A percentile compares a stretch with the other conserved stretches of the same genome.
Evolutionary conservation across 2,113 vertebrate species (phyloP).

Genomic region (Paralichthys olivaceus): DNA sequence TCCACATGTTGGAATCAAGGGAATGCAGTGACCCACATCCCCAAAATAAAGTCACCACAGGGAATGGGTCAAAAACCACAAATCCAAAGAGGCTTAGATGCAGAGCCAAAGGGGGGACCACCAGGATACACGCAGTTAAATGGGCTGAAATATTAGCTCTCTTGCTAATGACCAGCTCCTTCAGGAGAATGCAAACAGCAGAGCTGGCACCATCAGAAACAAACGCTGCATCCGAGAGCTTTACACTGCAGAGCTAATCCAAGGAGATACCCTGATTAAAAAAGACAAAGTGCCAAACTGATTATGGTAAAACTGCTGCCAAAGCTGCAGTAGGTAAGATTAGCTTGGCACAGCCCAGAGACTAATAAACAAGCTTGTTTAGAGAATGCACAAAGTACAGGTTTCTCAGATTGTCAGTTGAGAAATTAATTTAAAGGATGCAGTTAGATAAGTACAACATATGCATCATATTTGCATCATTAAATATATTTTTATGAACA

Average conservation of each 20-base stretch:
- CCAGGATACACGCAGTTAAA: conserved; percentile 87
- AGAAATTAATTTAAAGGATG: too few relatives aligned
- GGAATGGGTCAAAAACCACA: conserved; percentile 61
- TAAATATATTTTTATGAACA: too few relatives aligned
- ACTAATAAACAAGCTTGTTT: conserved; percentile 39
- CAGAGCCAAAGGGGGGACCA: conserved; percentile 82
- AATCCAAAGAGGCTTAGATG: conserved; percentile 59
- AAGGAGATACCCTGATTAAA: conserved; percentile 58
- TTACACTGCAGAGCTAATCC: conserved; percentile 43
- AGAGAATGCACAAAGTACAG: conserved; percentile 25
- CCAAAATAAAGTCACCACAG: conserved; percentile 68
- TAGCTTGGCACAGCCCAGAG: conserved; percentile 23
- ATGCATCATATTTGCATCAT: too few relatives aligned
- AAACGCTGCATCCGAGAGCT: conserved; percentile 49
- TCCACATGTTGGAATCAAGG: conserved; percentile 57
- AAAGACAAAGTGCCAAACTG: conserved; percentile 24
- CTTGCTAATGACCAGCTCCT: conserved; percentile 86
- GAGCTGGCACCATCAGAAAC: conserved; percentile 56
- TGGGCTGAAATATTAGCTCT: conserved; percentile 89
- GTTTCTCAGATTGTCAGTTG: conserved; percentile 13
- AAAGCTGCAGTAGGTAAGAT: conserved; percentile 48
- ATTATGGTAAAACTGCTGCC: conserved; percentile 41
- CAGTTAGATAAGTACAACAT: too few relatives aligned
- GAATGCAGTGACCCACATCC: conserved; percentile 68
- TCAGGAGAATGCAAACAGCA: conserved; percentile 77